These are phyloP conservation scores for Zingel zingel DNA, from an alignment of 2,113 vertebrate species.

Conservation along the genomic window DNA sequence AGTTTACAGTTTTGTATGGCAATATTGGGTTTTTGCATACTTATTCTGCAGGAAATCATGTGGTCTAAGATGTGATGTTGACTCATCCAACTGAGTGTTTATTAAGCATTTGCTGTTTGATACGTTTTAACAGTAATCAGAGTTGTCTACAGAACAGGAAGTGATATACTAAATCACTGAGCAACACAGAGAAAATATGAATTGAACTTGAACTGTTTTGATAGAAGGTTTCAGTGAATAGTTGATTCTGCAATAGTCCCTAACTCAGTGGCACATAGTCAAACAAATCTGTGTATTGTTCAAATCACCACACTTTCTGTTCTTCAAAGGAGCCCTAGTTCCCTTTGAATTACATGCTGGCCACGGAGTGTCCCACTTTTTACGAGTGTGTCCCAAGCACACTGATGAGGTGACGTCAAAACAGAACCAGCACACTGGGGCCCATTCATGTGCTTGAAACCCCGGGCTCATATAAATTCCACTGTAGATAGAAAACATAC, in stretches of 20 bases:
- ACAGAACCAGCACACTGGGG: conserved; percentile 69
- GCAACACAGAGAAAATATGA: neutral
- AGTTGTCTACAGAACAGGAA: neutral
- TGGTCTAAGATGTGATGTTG: neutral
- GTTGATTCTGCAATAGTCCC: neutral
- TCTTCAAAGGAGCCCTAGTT: conserved; percentile 24
- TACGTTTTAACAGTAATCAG: neutral
- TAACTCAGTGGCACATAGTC: neutral
- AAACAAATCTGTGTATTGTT: conserved; percentile 33
- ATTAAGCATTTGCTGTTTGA: neutral
- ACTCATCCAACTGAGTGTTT: neutral
- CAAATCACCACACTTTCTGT: neutral
- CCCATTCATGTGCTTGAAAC: conserved; percentile 79
- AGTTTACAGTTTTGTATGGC: neutral
- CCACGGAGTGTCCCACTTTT: conserved; percentile 43
- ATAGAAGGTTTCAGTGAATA: neutral
- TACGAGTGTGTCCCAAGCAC: conserved; percentile 56
- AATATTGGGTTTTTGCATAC: neutral
- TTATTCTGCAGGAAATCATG: neutral
- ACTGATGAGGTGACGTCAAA: conserved; percentile 73
- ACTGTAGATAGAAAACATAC: conserved; percentile 78
- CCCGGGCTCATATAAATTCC: conserved; percentile 82
- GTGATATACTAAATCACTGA: neutral
- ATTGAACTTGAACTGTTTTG: neutral
- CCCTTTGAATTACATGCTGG: conserved; percentile 47